Percentiles rank a stretch among this genome's conserved stretches.
Conservation (phyloP, 2,888 invertebrate species). For the Selenia dentaria region DNA sequence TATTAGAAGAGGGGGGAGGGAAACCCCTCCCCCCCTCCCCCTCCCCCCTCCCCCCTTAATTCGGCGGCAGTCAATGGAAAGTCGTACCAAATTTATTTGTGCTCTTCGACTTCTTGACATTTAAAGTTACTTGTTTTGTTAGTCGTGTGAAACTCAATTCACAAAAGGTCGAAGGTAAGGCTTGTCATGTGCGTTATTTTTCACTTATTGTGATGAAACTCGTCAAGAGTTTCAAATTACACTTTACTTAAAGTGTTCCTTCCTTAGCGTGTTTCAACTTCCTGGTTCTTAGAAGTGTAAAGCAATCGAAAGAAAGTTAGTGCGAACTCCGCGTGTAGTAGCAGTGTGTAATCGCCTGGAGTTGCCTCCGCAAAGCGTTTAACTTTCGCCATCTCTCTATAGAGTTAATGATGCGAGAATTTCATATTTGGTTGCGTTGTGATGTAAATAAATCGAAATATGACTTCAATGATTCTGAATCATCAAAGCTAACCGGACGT, state of each 20-base stretch:
- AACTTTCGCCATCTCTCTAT: constrained; percentile 41
- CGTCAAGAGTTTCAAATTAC: constrained; percentile 25
- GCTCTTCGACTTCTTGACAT: no score
- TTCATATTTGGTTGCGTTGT: constrained; percentile 36
- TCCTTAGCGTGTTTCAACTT: constrained; percentile 28
- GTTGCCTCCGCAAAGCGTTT: constrained; percentile 38
- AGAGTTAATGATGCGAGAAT: constrained; percentile 38
- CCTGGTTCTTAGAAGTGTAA: constrained; percentile 41
- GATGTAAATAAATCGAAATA: no score
- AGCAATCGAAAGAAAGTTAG: constrained; percentile 53
- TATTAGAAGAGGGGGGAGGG: no score
- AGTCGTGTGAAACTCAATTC: no score
- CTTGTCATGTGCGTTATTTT: no score
- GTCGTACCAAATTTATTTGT: no score
- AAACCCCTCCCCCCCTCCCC: no score
- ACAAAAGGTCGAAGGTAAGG: background rate
- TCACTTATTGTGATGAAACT: constrained; percentile 10
- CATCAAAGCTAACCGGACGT: no score
- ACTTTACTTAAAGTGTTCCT: constrained; percentile 23
- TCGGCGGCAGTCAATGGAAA: no score
- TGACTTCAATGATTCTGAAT: no score
- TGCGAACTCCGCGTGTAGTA: constrained; percentile 36
- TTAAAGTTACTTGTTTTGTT: no score
- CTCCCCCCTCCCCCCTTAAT: no score
- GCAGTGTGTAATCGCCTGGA: constrained; percentile 28